Evolutionary conservation across 2,888 invertebrate species (phyloP), one percentile per base, ranked within the genome.

Genomic region (Meta bourneti): DNA sequence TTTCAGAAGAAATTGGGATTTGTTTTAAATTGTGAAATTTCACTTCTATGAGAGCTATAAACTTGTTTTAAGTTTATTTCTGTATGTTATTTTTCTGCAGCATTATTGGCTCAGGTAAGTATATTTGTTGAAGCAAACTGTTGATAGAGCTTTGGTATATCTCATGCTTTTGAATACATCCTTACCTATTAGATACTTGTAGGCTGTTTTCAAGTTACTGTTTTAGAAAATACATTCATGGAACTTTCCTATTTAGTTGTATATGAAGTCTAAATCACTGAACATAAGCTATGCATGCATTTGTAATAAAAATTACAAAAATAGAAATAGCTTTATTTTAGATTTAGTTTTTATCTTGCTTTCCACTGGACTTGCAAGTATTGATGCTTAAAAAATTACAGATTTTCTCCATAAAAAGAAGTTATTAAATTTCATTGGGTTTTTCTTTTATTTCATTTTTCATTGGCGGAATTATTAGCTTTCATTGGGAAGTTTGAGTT

Each of bases 71-170:
- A 80, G 79, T 78, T 82, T 79, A 61, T 84, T 78, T 84, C 74
- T 89, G 9, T 71, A 19, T 79, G 72, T 83, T 81, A 16, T 80
- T 81, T 90, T 81, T 69, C 16, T 61, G 90, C 90, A 90, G 90
- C 85, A 70, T 85, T 19, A 74, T 80, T 34, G 90, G 85, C 79
- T 69, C 85, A 72, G 90, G 90, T 90, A 77, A 90, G 85, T 80
- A 84, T 49, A 82, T 75, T 80, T 82, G 72, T 34, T 71, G 69
- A 83, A 78, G 77, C 81, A 82, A 19, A 34, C 78, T 52, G 71
- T 77, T 83, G 7, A 48, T 84, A 86, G 71, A 52, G 86, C 81
- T 78, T 70, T 54, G 16, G 34, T 61, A 51, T 69, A 16, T 69
- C 13, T 80, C 20, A 61, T 80, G 48, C 61, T 80, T 61, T 11